Conservation (phyloP, 2,113 vertebrate species). For the Ptilonorhynchus violaceus region DNA sequence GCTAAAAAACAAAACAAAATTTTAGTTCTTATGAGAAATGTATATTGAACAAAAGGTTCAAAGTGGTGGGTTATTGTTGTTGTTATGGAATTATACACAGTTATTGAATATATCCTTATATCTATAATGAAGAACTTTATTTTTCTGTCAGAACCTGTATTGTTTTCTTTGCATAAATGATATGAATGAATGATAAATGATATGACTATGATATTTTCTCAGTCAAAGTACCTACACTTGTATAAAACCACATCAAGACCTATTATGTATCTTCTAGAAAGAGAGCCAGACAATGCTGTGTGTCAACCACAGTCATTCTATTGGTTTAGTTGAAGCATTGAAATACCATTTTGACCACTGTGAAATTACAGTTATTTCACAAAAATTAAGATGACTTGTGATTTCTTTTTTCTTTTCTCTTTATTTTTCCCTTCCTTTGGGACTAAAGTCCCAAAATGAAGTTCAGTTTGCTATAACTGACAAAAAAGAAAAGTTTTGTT, state of each 20-base stretch:
- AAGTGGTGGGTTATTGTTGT: neutral
- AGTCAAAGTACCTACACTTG: neutral
- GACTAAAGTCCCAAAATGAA: neutral
- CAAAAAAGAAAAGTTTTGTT: neutral
- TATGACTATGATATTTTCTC: neutral
- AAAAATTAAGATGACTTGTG: neutral
- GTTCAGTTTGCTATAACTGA: accelerated
- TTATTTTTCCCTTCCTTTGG: neutral
- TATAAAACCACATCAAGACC: neutral
- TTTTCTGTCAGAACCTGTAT: neutral
- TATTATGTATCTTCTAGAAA: neutral
- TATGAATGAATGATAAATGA: neutral
- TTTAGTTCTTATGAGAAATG: neutral
- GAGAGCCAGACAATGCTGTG: neutral
- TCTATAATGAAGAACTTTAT: neutral
- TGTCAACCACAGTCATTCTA: neutral
- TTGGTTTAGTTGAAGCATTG: neutral
- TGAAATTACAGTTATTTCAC: neutral
- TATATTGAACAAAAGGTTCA: neutral
- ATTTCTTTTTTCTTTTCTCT: neutral
- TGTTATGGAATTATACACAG: neutral
- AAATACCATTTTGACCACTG: neutral
- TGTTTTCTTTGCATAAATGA: neutral
- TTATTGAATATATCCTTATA: neutral
- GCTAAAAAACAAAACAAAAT: neutral